phyloP scores from a whole-genome alignment of 2,888 invertebrate species.

The Blera fallax region DNA sequence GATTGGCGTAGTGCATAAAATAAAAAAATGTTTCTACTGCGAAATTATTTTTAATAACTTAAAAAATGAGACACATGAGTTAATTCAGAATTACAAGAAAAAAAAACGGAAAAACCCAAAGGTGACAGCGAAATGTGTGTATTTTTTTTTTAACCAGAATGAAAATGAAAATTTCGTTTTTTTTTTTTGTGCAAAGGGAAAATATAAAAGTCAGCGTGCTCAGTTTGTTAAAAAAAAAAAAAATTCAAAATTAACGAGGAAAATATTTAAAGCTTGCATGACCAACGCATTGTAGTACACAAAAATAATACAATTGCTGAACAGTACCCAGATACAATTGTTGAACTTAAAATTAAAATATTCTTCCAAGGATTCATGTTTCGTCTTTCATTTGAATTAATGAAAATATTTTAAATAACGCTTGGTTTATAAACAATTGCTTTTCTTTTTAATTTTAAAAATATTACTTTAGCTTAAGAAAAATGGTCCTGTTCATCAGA shows the following conservation, averaged over 20 bases:
- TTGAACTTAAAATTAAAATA: no score
- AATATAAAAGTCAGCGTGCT: conserved; percentile 65
- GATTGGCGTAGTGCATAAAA: conserved; percentile 23
- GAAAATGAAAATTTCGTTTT: conserved; percentile 32
- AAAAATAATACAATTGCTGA: no score
- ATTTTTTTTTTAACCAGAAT: conserved; percentile 28
- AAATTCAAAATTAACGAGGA: conserved; percentile 59
- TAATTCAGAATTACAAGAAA: conserved; percentile 16
- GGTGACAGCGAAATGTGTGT: conserved; percentile 29
- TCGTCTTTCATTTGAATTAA: no score
- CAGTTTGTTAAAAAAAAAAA: conserved; percentile 27
- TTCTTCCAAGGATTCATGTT: no score
- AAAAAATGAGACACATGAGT: conserved; percentile 51
- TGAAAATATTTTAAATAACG: no score
- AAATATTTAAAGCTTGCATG: conserved; percentile 14
- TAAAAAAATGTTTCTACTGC: conserved; percentile 15
- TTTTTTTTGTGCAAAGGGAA: conserved; percentile 66
- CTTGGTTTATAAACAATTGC: no score
- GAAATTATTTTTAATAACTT: conserved; percentile 35
- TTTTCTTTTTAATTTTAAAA: no score
- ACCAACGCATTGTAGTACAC: no score
- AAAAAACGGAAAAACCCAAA: conserved; percentile 3
- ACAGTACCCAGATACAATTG: no score
- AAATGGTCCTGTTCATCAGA: no score
- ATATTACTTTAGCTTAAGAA: no score